These are phyloP conservation scores for Halictus rubicundus DNA, from an alignment of 1,140 invertebrate genomes.

Conservation along the genomic window DNA sequence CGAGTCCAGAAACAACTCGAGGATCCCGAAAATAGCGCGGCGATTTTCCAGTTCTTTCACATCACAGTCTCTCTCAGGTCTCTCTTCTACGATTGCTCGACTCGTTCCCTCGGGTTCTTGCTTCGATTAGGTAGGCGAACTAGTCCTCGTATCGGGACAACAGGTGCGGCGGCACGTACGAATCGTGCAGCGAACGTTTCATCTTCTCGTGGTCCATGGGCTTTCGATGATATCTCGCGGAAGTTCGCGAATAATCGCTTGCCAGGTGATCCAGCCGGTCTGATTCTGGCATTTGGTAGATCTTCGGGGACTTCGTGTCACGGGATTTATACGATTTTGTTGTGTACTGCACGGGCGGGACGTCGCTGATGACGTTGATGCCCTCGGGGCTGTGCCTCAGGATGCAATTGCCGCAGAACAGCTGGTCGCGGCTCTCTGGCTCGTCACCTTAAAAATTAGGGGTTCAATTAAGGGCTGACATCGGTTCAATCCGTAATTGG, in stretches of 20 bases:
- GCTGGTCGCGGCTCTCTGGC: constrained; percentile 31
- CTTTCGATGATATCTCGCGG: constrained; percentile 41
- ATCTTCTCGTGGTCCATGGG: constrained; percentile 24
- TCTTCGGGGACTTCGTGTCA: constrained; percentile 33
- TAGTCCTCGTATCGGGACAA: constrained; percentile 38
- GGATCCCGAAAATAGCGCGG: not conserved
- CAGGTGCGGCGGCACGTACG: constrained; percentile 12
- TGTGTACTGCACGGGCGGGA: constrained; percentile 12
- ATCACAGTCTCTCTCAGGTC: not conserved
- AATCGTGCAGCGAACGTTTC: constrained; percentile 30
- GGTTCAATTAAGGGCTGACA: not conserved
- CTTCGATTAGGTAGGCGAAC: not conserved
- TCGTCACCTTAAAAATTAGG: constrained; percentile 41
- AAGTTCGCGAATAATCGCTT: constrained; percentile 18
- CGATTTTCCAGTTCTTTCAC: not conserved
- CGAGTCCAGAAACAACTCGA: not conserved
- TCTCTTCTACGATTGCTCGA: not conserved
- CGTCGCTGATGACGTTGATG: constrained; percentile 1
- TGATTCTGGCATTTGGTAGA: constrained; percentile 42
- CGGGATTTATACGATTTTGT: constrained; percentile 47
- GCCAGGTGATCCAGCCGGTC: constrained; percentile 34
- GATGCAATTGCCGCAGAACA: constrained; percentile 40
- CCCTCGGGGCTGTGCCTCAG: constrained; percentile 21
- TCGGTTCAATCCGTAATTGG: too few species aligned
- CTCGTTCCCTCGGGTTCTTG: not conserved